A percentile compares a stretch with the other conserved stretches of the same genome.
Evolutionary conservation across 2,113 vertebrate genomes (phyloP).

Genomic region (Ochotona curzoniae): DNA sequence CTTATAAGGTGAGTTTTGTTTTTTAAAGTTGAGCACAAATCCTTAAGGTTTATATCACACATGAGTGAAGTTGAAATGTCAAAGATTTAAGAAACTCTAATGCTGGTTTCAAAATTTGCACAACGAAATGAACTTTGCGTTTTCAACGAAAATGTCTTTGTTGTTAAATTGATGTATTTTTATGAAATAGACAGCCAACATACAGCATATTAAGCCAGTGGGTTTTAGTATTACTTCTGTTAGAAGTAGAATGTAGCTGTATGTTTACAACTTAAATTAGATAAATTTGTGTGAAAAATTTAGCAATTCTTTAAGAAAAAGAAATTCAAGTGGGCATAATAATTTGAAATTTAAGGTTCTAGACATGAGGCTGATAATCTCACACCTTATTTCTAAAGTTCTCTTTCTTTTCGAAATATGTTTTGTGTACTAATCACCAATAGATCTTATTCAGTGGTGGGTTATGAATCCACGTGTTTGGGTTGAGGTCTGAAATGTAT

Average conservation of each 20-base stretch:
- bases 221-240: neutral
- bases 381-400: neutral
- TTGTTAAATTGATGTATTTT: neutral
- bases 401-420: neutral
- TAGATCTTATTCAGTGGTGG: neutral
- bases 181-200: neutral
- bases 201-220: neutral
- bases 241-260: neutral
- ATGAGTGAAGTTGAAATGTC: neutral
- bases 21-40: neutral
- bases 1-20: neutral
- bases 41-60: neutral
- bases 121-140: neutral
- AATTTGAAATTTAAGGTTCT: slow-evolving; percentile 23
- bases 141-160: neutral
- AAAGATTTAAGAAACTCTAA: slow-evolving; percentile 14
- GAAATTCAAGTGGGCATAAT: neutral
- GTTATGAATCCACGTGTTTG: neutral
- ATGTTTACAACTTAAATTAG: neutral
- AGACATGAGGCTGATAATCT: neutral
- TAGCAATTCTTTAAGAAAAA: neutral
- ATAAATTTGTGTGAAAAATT: neutral
- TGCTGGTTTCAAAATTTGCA: neutral
- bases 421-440: neutral
- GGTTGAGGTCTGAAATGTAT: neutral